Evolutionary conservation across 2,113 vertebrate species (phyloP).

Genomic region (Collichthys lucidus): DNA sequence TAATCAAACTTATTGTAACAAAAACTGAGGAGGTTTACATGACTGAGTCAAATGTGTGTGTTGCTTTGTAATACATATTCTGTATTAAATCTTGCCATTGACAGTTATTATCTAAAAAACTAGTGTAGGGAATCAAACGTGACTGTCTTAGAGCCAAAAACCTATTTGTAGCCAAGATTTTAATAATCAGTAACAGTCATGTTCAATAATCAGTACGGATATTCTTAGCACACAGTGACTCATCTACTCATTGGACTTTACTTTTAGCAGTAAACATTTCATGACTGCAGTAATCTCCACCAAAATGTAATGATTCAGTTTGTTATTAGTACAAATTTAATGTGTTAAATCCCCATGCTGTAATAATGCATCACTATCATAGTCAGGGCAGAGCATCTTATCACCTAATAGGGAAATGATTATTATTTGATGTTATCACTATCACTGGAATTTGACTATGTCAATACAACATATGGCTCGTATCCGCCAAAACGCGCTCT

Average conservation of each 20-base stretch:
- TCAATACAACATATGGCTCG: neutral
- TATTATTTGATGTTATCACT: neutral
- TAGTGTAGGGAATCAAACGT: neutral
- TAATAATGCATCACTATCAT: neutral
- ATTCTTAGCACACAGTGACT: too few species aligned
- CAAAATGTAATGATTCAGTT: neutral
- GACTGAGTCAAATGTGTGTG: too few species aligned
- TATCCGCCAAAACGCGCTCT: neutral
- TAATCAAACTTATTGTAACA: too few species aligned
- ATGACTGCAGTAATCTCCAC: neutral
- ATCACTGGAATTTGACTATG: neutral
- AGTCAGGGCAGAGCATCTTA: neutral
- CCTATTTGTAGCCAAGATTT: neutral
- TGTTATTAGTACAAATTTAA: neutral
- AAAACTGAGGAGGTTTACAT: too few species aligned
- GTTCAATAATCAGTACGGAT: neutral
- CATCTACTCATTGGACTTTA: too few species aligned
- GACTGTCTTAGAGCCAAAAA: neutral
- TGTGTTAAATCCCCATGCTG: neutral
- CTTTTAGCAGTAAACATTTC: neutral
- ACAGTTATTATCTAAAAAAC: too few species aligned
- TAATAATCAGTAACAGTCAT: neutral
- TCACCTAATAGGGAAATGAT: neutral
- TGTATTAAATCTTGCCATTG: too few species aligned
- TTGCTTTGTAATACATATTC: too few species aligned